Base-by-base conservation (phyloP, 2,113 vertebrate species). In the Oncorhynchus tshawytscha region DNA sequence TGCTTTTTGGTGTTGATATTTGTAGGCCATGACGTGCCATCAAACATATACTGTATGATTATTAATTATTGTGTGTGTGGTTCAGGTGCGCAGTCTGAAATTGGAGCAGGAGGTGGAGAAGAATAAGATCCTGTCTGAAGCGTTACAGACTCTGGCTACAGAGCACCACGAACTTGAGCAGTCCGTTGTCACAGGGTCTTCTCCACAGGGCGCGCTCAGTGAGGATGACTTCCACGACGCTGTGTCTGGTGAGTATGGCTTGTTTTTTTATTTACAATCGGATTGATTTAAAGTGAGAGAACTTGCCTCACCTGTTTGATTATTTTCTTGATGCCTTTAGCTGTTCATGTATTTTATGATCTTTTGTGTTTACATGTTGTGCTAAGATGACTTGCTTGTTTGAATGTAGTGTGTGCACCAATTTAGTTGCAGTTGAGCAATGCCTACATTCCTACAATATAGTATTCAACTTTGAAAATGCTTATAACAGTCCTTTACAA, bases 171-270 rank as follows among this genome's bases (percentile, higher is more conserved):
- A 97, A 88, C 92, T 99, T 88, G 97, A 99, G 89, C 95, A 96
- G 89, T 98, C 97, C 13, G 89, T 98, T 77, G 96, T 94, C 77
- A 95, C 94, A 90, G 96, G 97, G 67, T 96, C 96, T 5, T 94
- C 95, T 0, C 95, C 95, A 13, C 89, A 86, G 57, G 95, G 94
- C 80, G 92, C 93, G 81, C 91, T 97, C 80, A 98, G 97, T 16
- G 97, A 98, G 74, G 97, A 98, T 84, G 95, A 98, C 81, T 99
- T 99, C 93, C 96, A 98, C 83, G 97, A 99, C 87, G 97, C 96
- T 1, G 80, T 98, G 75, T 98, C 97, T 92, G 96, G 97, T 99
- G 90, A 90, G 93, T 88, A 78, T 75, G 45, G 39, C n/a, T n/a
- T 75, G 80, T 75, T 25, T 24, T 24, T 83, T 76, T 74, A 79